A percentile compares a stretch with the other conserved stretches of the same genome.
Conservation (phyloP, 2,113 vertebrate genomes). For the Pterocles gutturalis region DNA sequence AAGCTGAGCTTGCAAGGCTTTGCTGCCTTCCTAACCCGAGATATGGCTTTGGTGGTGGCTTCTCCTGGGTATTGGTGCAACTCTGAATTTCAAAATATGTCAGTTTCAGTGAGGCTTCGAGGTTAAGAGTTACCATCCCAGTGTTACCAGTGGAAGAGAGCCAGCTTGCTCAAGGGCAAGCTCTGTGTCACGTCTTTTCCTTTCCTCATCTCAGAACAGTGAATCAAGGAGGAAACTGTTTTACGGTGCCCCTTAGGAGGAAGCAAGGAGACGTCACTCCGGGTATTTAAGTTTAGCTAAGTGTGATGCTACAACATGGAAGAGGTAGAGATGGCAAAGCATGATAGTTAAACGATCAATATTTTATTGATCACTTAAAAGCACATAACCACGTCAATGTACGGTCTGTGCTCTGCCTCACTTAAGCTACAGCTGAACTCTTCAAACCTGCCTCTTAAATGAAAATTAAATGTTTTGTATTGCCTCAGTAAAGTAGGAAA, state of each 20-base stretch:
- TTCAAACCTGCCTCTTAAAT: not conserved
- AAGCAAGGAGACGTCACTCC: not conserved
- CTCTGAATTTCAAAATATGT: not conserved
- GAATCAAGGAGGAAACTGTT: not conserved
- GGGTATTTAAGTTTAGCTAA: not conserved
- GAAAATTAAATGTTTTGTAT: slow-evolving; percentile 11
- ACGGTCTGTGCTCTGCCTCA: not conserved
- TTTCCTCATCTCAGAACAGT: not conserved
- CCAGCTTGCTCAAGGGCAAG: not conserved
- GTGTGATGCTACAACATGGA: not conserved
- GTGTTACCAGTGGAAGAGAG: not conserved
- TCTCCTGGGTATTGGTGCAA: not conserved
- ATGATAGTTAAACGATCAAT: not conserved
- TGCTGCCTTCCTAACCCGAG: not conserved
- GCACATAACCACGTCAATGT: fast-evolving
- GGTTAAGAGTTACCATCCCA: not conserved
- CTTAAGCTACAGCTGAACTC: not conserved
- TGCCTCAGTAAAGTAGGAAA: slow-evolving; percentile 24
- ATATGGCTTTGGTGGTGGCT: not conserved
- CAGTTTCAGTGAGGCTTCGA: not conserved
- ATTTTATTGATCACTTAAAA: slow-evolving; percentile 23
- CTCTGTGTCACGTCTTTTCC: not conserved
- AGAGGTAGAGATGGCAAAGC: not conserved
- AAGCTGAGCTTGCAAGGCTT: not conserved
- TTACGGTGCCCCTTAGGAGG: not conserved